Percentiles rank a stretch among this genome's conserved stretches.
Evolutionary conservation across 2,113 vertebrate genomes (phyloP).

Genomic region (Corythornis madagascariensis): DNA sequence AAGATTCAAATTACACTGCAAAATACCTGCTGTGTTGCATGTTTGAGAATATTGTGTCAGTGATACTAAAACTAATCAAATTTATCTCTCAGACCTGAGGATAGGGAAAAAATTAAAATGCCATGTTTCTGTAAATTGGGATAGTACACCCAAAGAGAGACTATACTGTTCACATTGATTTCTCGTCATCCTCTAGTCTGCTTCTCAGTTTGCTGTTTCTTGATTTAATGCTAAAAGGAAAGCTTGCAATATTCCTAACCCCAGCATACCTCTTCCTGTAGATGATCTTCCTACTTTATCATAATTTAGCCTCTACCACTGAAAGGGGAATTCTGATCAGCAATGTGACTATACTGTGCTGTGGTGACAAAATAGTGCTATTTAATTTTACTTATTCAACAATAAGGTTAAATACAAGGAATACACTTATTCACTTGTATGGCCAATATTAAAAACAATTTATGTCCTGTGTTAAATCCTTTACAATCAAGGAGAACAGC

Average conservation of each 20-base stretch:
- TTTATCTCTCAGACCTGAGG: neutral
- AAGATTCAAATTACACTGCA: neutral
- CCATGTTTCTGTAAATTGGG: neutral
- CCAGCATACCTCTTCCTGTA: neutral
- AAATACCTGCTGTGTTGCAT: neutral
- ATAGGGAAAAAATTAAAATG: neutral
- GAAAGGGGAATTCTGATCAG: neutral
- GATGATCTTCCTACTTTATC: neutral
- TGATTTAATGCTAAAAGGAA: conserved; percentile 2
- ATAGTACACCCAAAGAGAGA: neutral
- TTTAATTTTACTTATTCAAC: neutral
- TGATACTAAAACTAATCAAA: neutral
- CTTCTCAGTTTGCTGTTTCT: neutral
- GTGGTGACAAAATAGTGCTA: neutral
- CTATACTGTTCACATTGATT: neutral
- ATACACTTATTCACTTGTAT: neutral
- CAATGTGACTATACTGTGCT: neutral
- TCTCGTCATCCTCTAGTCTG: neutral
- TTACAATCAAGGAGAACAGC: neutral
- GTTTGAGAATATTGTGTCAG: neutral
- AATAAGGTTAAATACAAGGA: neutral
- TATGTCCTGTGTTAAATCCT: neutral
- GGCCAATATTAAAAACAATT: neutral
- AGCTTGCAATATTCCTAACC: neutral
- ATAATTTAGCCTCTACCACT: neutral